phyloP scores from a whole-genome alignment of 1,140 invertebrate genomes.

The Parasteatoda tepidariorum region DNA sequence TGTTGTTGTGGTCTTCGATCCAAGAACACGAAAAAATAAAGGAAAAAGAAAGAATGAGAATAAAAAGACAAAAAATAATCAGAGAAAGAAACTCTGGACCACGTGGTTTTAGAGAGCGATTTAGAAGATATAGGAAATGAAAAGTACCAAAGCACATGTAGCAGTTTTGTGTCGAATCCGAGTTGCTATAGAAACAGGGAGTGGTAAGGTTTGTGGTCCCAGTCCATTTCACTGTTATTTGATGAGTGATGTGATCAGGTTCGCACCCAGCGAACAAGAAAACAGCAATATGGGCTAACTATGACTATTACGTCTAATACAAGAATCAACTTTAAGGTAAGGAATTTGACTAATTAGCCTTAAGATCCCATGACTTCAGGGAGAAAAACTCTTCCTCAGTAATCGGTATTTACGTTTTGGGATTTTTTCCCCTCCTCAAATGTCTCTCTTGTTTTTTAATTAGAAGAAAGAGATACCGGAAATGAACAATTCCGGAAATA shows the following conservation, averaged over 20 bases:
- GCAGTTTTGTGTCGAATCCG: conserved; percentile 44
- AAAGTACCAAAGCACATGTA: conserved; percentile 55
- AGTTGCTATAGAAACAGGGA: conserved; percentile 55
- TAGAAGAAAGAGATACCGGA: no score
- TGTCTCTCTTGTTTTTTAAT: no score
- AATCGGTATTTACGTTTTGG: neutral
- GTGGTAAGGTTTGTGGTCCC: conserved; percentile 33
- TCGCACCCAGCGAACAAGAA: conserved; percentile 32
- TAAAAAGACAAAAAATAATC: neutral
- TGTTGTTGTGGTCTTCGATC: conserved; percentile 29
- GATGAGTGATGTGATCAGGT: conserved; percentile 56
- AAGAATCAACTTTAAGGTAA: neutral
- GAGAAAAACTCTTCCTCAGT: neutral
- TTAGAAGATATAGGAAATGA: conserved; percentile 54
- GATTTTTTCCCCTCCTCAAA: neutral
- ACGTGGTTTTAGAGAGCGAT: conserved; percentile 33
- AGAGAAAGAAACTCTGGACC: conserved; percentile 3
- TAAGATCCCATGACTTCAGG: neutral
- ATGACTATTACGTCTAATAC: neutral
- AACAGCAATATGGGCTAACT: conserved; percentile 43
- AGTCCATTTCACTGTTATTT: conserved; percentile 30
- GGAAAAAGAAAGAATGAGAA: neutral
- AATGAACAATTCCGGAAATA: no score
- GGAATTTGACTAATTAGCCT: neutral
- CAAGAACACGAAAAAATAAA: neutral